Percentiles rank a stretch among this genome's conserved stretches.
Evolutionary conservation across 2,888 invertebrate genomes (phyloP).

Genomic region (Nomada ferruginata): DNA sequence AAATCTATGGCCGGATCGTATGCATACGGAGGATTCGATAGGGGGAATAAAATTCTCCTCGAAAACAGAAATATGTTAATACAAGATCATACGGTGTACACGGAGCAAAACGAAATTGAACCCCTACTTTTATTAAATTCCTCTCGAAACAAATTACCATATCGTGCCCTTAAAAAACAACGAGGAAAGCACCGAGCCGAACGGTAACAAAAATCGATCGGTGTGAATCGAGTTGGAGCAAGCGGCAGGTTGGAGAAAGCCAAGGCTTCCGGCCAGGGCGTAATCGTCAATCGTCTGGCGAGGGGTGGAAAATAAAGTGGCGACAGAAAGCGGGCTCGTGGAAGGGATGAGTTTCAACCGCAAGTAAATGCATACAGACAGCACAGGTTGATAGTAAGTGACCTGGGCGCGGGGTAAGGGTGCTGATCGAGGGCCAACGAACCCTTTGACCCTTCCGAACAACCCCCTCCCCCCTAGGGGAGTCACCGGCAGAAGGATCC

Average conservation of each 20-base stretch:
- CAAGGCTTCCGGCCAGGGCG: conserved; percentile 41
- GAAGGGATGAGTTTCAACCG: conserved; percentile 48
- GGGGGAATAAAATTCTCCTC: conserved; percentile 1
- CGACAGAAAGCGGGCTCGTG: conserved; percentile 25
- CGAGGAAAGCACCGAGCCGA: no score
- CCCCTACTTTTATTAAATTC: not conserved
- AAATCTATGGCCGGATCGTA: conserved; percentile 17
- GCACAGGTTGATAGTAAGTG: conserved; percentile 62
- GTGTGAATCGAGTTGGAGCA: not conserved
- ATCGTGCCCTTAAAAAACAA: no score
- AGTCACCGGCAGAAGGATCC: conserved; percentile 65
- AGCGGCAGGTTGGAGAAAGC: conserved; percentile 3
- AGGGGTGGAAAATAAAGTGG: conserved; percentile 42
- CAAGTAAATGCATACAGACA: conserved; percentile 63
- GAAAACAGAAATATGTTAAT: not conserved
- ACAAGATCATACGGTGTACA: no score
- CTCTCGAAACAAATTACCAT: not conserved
- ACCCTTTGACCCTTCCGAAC: conserved; percentile 74
- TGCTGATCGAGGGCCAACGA: conserved; percentile 76
- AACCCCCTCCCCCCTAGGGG: conserved; percentile 32
- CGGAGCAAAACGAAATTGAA: no score
- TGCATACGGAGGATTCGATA: conserved; percentile 20
- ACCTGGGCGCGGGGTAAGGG: conserved; percentile 42
- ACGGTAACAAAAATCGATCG: not conserved
- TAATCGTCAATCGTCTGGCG: conserved; percentile 58